phyloP scores from a whole-genome alignment of 2,113 vertebrate species.

The Eurystomus gularis region DNA sequence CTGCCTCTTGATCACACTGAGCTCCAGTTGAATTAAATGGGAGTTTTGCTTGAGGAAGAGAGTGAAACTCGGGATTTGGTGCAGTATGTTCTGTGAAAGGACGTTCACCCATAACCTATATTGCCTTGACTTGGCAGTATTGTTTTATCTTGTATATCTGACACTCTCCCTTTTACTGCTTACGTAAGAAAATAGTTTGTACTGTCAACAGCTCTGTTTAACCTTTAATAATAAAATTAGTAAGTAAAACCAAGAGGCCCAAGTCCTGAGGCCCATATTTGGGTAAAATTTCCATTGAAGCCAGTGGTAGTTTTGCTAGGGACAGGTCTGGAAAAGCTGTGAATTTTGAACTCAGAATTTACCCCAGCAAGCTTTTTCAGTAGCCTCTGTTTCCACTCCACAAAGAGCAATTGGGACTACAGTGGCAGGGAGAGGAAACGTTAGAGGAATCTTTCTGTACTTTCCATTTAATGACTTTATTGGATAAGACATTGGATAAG shows the following conservation, averaged over 20 bases:
- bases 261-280: slow-evolving; percentile 42
- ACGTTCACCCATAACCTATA: slow-evolving; percentile 48
- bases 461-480: slow-evolving; percentile 59
- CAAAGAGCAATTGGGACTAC: not conserved
- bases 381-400: slow-evolving; percentile 6
- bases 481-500: slow-evolving; percentile 52
- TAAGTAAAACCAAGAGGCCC: slow-evolving; percentile 17
- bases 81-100: slow-evolving; percentile 30
- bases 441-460: slow-evolving; percentile 30
- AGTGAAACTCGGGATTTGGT: not conserved
- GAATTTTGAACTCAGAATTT: not conserved
- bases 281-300: slow-evolving; percentile 32
- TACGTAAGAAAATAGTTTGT: slow-evolving; percentile 62
- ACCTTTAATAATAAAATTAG: slow-evolving; percentile 67
- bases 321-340: slow-evolving; percentile 7
- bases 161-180: slow-evolving; percentile 49
- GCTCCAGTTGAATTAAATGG: not conserved
- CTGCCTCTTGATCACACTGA: not conserved
- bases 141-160: slow-evolving; percentile 53
- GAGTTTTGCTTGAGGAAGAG: slow-evolving; percentile 11
- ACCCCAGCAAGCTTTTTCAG: not conserved
- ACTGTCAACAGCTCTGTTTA: slow-evolving; percentile 68
- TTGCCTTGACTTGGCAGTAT: slow-evolving; percentile 48
- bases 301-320: not conserved
- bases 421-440: slow-evolving; percentile 15